Percentiles rank a stretch among this genome's conserved stretches.
These are phyloP conservation scores for Malachius bipustulatus DNA, from an alignment of 2,888 invertebrate genomes.

Conservation along the genomic window DNA sequence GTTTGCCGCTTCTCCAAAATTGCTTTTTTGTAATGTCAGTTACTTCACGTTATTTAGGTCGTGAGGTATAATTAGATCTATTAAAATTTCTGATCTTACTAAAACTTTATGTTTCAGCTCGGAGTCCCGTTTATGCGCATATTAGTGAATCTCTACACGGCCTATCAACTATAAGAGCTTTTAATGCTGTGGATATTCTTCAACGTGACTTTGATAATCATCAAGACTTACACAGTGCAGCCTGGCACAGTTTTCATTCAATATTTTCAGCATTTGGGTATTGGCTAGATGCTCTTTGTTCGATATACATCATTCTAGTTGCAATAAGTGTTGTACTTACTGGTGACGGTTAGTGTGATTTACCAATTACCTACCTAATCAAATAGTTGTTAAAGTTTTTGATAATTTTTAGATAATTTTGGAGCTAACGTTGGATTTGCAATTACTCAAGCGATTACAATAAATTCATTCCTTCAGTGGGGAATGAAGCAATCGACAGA, in stretches of 20 bases:
- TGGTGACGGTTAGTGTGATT: constrained; percentile 21
- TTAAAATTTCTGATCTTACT: no score
- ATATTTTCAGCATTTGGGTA: constrained; percentile 56
- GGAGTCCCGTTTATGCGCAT: constrained; percentile 63
- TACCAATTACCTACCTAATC: no score
- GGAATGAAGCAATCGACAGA: constrained; percentile 59
- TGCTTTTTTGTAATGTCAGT: no score
- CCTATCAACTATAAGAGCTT: constrained; percentile 59
- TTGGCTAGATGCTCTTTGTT: constrained; percentile 57
- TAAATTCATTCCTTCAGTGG: constrained; percentile 47
- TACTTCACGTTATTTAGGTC: no score
- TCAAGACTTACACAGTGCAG: constrained; percentile 53
- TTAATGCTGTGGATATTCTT: constrained; percentile 47
- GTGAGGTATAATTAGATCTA: no score
- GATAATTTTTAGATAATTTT: constrained; percentile 20
- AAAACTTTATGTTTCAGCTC: constrained; percentile 46
- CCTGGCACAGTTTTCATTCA: constrained; percentile 60
- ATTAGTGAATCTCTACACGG: constrained; percentile 61
- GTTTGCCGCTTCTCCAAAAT: no score
- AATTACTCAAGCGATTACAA: constrained; percentile 41
- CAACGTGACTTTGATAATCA: constrained; percentile 45
- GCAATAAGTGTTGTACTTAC: constrained; percentile 53
- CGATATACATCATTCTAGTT: constrained; percentile 52
- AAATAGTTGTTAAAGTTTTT: no score
- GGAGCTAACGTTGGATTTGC: constrained; percentile 43